Base-by-base conservation (phyloP, 2,113 vertebrate species). In the Lipophrys pholis region DNA sequence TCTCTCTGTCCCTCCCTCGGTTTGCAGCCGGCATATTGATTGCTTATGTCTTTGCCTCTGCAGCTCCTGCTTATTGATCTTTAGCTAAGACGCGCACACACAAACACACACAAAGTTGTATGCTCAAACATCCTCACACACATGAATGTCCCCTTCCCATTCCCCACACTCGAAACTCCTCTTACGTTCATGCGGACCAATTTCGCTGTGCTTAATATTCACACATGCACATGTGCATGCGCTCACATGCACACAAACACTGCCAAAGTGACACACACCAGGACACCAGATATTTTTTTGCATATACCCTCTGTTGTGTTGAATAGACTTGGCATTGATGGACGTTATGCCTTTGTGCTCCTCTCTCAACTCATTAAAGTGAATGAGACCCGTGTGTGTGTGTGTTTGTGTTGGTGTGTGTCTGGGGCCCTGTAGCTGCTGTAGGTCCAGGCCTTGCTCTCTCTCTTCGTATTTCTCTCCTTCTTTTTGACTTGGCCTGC, bases 1-100 rank as follows among this genome's bases (percentile, higher is more conserved):
- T 87, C 63, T 48, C 83, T 70, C 74, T 82, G 76, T 86, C 79
- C 90, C 87, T 85, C 77, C 84, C 74, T 89, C 83, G 86, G 87
- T 92, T 91, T 92, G 89, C 89, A 85, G 89, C 80, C 83, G 70
- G 82, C 82, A 71, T 94, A 94, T 94, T 92, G 94, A 94, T 94
- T 81, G 90, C 87, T 89, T 84, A 87, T 92, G 93, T 93, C 92
- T 94, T 92, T 93, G 87, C 89, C 87, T 93, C 90, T 92, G 87
- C 90, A 89, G 90, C 91, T 92, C 82, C 82, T 90, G 89, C 87
- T 76, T 94, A 94, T 94, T 93, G 93, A 94, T 94, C 91, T 83
- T 87, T 55, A 81, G 80, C 83, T 86, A 71, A 89, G 72, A 86
- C 69, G 52, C 62, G 62, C 70, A 56, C 67, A 69, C 78, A 74